Conservation (phyloP, 2,113 vertebrate species). For the Polypterus senegalus region DNA sequence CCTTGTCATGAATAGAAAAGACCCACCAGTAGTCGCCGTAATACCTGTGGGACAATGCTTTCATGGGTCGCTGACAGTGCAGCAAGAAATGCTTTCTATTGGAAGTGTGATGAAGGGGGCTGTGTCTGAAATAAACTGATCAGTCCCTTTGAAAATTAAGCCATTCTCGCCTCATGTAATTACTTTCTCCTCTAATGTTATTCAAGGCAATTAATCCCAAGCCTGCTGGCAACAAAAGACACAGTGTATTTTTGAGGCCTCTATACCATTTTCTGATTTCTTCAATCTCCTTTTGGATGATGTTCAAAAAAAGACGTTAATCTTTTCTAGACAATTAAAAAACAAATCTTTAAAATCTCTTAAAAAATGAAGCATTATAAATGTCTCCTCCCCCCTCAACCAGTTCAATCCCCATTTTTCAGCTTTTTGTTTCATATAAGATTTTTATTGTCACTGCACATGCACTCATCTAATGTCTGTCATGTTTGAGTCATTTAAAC, state of each 20-base stretch:
- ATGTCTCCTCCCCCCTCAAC: too few species aligned
- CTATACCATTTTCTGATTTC: constrained; percentile 9
- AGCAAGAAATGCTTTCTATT: constrained; percentile 35
- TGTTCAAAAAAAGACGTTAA: background rate
- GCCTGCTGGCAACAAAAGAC: constrained; percentile 3
- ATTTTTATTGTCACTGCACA: too few species aligned
- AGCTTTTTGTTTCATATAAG: too few species aligned
- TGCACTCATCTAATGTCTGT: too few species aligned
- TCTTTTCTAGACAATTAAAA: too few species aligned
- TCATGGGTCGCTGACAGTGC: constrained; percentile 29
- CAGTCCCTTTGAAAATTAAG: constrained; percentile 50
- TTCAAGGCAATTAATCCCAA: constrained; percentile 18
- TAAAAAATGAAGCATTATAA: too few species aligned
- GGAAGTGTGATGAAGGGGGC: constrained; percentile 20
- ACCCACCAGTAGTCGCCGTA: background rate
- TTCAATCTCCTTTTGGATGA: constrained; percentile 3
- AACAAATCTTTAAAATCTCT: too few species aligned
- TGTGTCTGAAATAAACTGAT: constrained; percentile 48
- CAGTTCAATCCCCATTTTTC: too few species aligned
- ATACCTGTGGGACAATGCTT: constrained; percentile 19
- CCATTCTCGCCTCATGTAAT: constrained; percentile 38
- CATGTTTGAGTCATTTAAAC: too few species aligned
- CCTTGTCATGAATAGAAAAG: constrained; percentile 17
- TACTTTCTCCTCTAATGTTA: constrained; percentile 24
- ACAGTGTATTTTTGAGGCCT: constrained; percentile 6